Evolutionary conservation across 1,140 invertebrate species (phyloP).

Genomic region (Neotoxoptera formosana): DNA sequence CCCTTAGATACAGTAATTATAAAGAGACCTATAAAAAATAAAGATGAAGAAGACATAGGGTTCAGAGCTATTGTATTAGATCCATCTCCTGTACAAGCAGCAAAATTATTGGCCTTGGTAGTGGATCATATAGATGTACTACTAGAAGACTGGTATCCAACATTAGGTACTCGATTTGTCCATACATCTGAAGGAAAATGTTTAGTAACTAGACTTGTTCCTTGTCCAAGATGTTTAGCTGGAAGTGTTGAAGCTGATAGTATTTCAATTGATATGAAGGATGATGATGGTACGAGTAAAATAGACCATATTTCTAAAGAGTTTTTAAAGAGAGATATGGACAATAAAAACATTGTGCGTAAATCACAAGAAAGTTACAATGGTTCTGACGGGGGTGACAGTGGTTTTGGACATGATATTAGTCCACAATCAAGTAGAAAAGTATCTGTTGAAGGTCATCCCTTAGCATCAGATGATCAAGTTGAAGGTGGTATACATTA

Average conservation of each 20-base stretch:
- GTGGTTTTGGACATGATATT: slow-evolving; percentile 77
- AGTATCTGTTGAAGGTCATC: slow-evolving; percentile 82
- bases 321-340: slow-evolving; percentile 39
- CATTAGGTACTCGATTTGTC: slow-evolving; percentile 92
- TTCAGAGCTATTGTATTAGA: slow-evolving; percentile 77
- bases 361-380: slow-evolving; percentile 77
- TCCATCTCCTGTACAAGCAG: slow-evolving; percentile 78
- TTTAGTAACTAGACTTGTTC: slow-evolving; percentile 92
- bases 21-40: slow-evolving; percentile 69
- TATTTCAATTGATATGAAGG: slow-evolving; percentile 58
- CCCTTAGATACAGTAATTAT: slow-evolving; percentile 79
- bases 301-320: slow-evolving; percentile 51
- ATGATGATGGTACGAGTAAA: slow-evolving; percentile 36
- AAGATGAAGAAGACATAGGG: slow-evolving; percentile 67
- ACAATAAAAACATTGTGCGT: slow-evolving; percentile 62
- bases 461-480: slow-evolving; percentile 64
- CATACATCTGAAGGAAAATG: slow-evolving; percentile 97
- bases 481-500: slow-evolving; percentile 65
- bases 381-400: slow-evolving; percentile 74
- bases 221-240: slow-evolving; percentile 85
- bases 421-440: slow-evolving; percentile 73
- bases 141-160: slow-evolving; percentile 98
- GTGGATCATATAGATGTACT: slow-evolving; percentile 97
- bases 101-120: slow-evolving; percentile 87
- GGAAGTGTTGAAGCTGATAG: slow-evolving; percentile 58